Conservation (phyloP, 2,888 invertebrate species). For the Agriopis marginaria region DNA sequence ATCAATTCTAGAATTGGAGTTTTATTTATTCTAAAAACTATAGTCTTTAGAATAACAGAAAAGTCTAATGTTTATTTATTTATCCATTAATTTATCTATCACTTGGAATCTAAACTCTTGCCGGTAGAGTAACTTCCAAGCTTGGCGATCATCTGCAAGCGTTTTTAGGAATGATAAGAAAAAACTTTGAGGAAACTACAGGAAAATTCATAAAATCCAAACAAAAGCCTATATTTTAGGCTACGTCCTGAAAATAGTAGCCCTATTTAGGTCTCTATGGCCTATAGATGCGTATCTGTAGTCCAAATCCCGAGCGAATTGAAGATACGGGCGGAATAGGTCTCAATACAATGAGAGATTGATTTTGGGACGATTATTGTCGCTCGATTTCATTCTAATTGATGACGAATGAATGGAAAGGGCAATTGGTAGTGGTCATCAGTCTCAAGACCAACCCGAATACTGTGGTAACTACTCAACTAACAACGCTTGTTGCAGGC, state of each 20-base stretch:
- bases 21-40: too few species aligned
- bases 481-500: background rate
- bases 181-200: too few species aligned
- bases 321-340: constrained; percentile 12
- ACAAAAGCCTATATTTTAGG: background rate
- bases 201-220: background rate
- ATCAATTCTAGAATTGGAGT: too few species aligned
- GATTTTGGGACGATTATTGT: constrained; percentile 23
- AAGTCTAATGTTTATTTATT: too few species aligned
- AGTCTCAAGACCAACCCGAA: background rate
- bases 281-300: background rate
- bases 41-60: too few species aligned
- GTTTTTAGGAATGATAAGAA: background rate
- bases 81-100: too few species aligned
- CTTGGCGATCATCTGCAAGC: too few species aligned
- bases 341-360: constrained; percentile 16
- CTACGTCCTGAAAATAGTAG: background rate
- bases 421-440: constrained; percentile 10
- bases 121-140: too few species aligned
- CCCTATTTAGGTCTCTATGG: constrained; percentile 2
- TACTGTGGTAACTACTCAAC: too few species aligned
- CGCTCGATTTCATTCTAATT: constrained; percentile 29
- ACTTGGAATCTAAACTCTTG: too few species aligned
- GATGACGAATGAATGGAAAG: constrained; percentile 12
- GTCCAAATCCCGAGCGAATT: constrained; percentile 1